Evolutionary conservation across 1,140 invertebrate species (phyloP).

Genomic region (Drosophila orosa): DNA sequence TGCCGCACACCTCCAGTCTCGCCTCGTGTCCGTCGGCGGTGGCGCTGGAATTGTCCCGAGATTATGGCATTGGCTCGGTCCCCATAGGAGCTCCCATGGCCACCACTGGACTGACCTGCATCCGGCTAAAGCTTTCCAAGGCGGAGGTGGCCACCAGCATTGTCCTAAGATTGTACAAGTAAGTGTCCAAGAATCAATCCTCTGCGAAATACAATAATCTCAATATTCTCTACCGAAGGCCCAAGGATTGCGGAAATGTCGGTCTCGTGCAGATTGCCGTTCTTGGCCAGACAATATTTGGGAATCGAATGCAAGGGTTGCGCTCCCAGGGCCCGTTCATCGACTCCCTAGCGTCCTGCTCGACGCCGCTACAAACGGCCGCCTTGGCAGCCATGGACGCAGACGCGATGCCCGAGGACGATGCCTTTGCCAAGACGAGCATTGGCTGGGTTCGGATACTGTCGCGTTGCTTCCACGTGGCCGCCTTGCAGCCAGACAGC

Average conservation of each 20-base stretch:
- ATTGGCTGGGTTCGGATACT: slow-evolving; percentile 82
- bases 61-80: slow-evolving; percentile 86
- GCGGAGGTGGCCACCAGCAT: slow-evolving; percentile 91
- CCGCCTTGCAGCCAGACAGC: slow-evolving; percentile 77
- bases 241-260: slow-evolving; percentile 93
- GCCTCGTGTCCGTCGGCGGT: slow-evolving; percentile 96
- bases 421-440: slow-evolving; percentile 82
- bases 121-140: slow-evolving; percentile 91
- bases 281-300: slow-evolving; percentile 90
- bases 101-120: slow-evolving; percentile 93
- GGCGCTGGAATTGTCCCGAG: slow-evolving; percentile 89
- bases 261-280: slow-evolving; percentile 94
- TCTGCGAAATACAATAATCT: not conserved
- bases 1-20: slow-evolving; percentile 93
- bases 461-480: slow-evolving; percentile 77
- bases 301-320: slow-evolving; percentile 59
- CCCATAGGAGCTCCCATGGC: slow-evolving; percentile 88
- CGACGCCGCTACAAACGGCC: slow-evolving; percentile 27
- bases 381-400: slow-evolving; percentile 50
- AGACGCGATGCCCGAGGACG: slow-evolving; percentile 72
- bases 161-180: slow-evolving; percentile 85
- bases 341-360: slow-evolving; percentile 49
- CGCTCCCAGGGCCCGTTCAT: slow-evolving; percentile 47
- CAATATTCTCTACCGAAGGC: slow-evolving; percentile 88
- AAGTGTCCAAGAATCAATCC: not conserved